Base-by-base conservation (phyloP, 53 echinoderm and acorn worm genomes). In the Pentamera pediparva region DNA sequence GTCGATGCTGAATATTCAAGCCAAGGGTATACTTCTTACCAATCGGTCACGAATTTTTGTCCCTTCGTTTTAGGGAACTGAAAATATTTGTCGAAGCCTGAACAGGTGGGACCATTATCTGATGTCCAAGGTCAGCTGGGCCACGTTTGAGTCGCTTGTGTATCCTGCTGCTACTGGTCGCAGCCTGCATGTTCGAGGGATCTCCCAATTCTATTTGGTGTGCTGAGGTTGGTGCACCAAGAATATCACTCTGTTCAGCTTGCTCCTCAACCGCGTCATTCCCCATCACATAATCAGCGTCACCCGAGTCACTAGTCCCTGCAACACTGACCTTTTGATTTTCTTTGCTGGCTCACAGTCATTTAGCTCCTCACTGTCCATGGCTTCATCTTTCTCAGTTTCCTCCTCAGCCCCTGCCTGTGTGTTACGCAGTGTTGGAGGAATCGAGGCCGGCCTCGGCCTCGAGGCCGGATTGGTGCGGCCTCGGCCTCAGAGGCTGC, bases 1-100 rank as follows among this genome's bases (percentile, higher is more conserved):
- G 65, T 64, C 22, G 65, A 64, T 64, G 39, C 65, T 27, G 65
- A 64, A 25, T 64, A 64, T 64, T 64, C 65, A 8, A 64, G 39
- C 65, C 39, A 64, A 10, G 65, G 65, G 26, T 64, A 64, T 22
- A 21, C 25, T 26, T 39, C 40, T 21, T 64, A 64, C 65, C 65
- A 64, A 6, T 64, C 65, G 19, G 65, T 20, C 25, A 64, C 25
- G 25, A 64, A 64, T 64, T 39, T 64, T 64, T 41, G 65, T 64
- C 41, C 65, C 19, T 62, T 62, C 18, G 62, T 62, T 62, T 62
- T 62, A 12, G 3, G 62, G 19, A 62, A 33, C 4, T 35, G 4
- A 20, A 62, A 62, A 62, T 4, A 6, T 62, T 62, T 37, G 11
- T 62, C 62, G 19, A 62, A 35, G 62, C 62, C 62, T 17, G 62